Conservation (phyloP, 1,140 invertebrate genomes). For the Wasmannia auropunctata region DNA sequence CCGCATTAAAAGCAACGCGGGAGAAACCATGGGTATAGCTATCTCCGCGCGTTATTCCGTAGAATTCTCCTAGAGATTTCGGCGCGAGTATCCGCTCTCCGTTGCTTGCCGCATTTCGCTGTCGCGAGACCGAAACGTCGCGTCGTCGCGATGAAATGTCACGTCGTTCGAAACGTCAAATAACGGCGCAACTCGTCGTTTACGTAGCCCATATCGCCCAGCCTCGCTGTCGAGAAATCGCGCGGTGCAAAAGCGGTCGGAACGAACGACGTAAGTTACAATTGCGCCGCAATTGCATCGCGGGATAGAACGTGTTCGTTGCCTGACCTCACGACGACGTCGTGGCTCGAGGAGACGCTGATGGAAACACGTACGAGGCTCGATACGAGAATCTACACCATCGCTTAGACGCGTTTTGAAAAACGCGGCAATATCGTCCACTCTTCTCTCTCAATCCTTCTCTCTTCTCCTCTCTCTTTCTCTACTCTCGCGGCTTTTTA, state of each 20-base stretch:
- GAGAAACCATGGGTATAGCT: not conserved
- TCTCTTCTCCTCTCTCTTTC: not conserved
- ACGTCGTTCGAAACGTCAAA: slow-evolving; percentile 42
- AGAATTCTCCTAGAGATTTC: slow-evolving; percentile 26
- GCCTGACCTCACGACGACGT: not conserved
- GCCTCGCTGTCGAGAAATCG: not conserved
- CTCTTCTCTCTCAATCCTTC: not conserved
- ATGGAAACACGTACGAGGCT: slow-evolving; percentile 2
- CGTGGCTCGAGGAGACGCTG: not conserved
- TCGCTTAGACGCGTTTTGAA: slow-evolving; percentile 19
- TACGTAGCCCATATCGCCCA: slow-evolving; percentile 17
- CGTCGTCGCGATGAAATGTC: slow-evolving; percentile 11
- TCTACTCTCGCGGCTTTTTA: slow-evolving; percentile 1
- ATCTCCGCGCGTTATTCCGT: not conserved
- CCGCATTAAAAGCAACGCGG: slow-evolving; percentile 17
- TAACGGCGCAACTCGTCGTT: slow-evolving; percentile 28
- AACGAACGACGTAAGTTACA: slow-evolving; percentile 23
- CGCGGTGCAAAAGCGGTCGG: not conserved
- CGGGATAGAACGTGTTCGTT: not conserved
- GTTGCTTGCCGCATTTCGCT: not conserved
- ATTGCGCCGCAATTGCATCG: slow-evolving; percentile 20
- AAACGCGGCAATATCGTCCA: slow-evolving; percentile 30
- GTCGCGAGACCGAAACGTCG: not conserved
- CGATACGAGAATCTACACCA: slow-evolving; percentile 13
- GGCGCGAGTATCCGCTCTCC: not conserved